Conservation (phyloP, 1,140 invertebrate species). For the Sminthurinus signatus region DNA sequence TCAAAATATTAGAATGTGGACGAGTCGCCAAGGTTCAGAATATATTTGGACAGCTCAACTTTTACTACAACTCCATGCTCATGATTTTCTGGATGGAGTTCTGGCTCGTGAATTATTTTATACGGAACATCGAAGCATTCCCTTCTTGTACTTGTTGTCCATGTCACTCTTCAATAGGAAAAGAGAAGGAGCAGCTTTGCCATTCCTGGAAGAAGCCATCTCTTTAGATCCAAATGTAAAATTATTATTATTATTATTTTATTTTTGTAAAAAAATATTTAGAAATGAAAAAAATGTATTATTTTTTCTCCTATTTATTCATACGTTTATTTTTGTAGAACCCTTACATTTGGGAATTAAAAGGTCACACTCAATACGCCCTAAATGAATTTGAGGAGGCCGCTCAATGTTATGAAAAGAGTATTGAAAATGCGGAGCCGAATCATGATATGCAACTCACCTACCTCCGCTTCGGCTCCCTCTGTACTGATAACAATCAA, state of each 20-base stretch:
- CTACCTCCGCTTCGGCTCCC: constrained; percentile 26
- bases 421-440: constrained; percentile 5
- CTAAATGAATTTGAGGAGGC: constrained; percentile 11
- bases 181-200: constrained; percentile 20
- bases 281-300: too few species aligned
- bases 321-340: too few species aligned
- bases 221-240: constrained; percentile 16
- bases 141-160: background rate
- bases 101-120: constrained; percentile 24
- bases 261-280: too few species aligned
- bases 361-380: constrained; percentile 28
- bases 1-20: background rate
- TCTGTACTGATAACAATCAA: constrained; percentile 12
- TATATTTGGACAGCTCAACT: constrained; percentile 35
- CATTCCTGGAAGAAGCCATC: constrained; percentile 23
- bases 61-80: constrained; percentile 25
- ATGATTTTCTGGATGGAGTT: constrained; percentile 34
- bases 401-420: constrained; percentile 22
- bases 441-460: constrained; percentile 30
- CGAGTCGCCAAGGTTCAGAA: constrained; percentile 25
- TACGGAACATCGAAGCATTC: constrained; percentile 3
- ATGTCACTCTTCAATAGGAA: constrained; percentile 19
- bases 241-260: background rate
- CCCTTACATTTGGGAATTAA: constrained; percentile 19
- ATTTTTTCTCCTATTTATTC: too few species aligned